These are phyloP conservation scores for Andricus curvator DNA, from an alignment of 2,888 invertebrate species.

Conservation along the genomic window DNA sequence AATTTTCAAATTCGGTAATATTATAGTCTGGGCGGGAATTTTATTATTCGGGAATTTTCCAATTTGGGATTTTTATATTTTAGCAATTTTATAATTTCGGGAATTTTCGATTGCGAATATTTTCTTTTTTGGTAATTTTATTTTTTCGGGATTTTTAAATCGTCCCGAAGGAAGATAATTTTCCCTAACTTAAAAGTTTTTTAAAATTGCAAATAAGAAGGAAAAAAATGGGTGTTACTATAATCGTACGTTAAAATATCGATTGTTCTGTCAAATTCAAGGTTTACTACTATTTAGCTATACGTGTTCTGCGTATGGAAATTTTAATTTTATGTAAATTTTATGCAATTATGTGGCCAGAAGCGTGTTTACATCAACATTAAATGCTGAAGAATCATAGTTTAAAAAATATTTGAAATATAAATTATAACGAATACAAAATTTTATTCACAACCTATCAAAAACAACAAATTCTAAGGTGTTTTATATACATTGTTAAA, in stretches of 20 bases:
- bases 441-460: too few species aligned
- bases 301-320: background rate
- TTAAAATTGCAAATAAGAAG: background rate
- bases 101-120: too few species aligned
- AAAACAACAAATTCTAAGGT: too few species aligned
- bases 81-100: too few species aligned
- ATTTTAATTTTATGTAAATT: constrained; percentile 20
- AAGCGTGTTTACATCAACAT: background rate
- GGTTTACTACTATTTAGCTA: constrained; percentile 20
- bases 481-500: background rate
- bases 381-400: background rate
- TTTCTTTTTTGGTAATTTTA: too few species aligned
- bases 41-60: too few species aligned
- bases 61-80: too few species aligned
- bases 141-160: too few species aligned
- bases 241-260: constrained; percentile 1
- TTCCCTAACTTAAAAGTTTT: background rate
- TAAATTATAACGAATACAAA: too few species aligned
- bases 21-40: too few species aligned
- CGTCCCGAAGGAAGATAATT: too few species aligned
- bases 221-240: background rate
- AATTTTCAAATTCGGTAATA: too few species aligned
- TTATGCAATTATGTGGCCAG: constrained; percentile 15
- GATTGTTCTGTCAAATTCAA: constrained; percentile 34
- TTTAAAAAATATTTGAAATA: background rate